Conservation (phyloP, 2,888 invertebrate species). For the Barypeithes pellucidus region DNA sequence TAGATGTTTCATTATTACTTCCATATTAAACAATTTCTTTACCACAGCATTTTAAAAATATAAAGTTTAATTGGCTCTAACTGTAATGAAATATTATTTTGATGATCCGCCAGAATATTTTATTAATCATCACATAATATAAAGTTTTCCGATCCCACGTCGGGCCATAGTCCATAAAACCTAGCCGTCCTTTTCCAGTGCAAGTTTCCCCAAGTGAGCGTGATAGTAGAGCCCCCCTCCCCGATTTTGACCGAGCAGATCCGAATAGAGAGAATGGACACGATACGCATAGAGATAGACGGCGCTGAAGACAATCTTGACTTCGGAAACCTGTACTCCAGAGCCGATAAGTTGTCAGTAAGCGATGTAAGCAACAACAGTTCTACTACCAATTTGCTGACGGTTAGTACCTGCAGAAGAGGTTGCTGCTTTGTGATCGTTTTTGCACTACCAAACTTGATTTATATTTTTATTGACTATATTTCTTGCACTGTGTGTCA, state of each 20-base stretch:
- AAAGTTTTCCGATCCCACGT: constrained; percentile 4
- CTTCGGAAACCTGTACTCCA: constrained; percentile 64
- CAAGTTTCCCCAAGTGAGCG: constrained; percentile 79
- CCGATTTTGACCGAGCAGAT: constrained; percentile 77
- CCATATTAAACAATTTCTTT: too few species aligned
- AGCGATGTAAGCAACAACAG: constrained; percentile 69
- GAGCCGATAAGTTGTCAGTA: constrained; percentile 65
- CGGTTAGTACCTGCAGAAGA: constrained; percentile 56
- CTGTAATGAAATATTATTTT: too few species aligned
- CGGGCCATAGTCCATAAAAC: constrained; percentile 41
- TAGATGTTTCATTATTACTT: too few species aligned
- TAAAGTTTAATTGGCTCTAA: too few species aligned
- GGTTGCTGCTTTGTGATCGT: constrained; percentile 50
- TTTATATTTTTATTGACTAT: constrained; percentile 30
- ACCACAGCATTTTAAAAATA: too few species aligned
- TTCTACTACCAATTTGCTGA: constrained; percentile 76
- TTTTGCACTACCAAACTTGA: constrained; percentile 32
- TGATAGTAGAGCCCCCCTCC: constrained; percentile 84
- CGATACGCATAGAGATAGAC: constrained; percentile 65
- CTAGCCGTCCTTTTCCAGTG: constrained; percentile 60
- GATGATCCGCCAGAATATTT: background rate
- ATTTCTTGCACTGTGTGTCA: constrained; percentile 37
- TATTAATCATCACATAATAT: background rate
- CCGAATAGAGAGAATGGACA: constrained; percentile 64
- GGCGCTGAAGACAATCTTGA: constrained; percentile 64